Percentiles rank a stretch among this genome's conserved stretches.
Evolutionary conservation across 1,140 invertebrate species (phyloP).

Genomic region (Conus betulinus): DNA sequence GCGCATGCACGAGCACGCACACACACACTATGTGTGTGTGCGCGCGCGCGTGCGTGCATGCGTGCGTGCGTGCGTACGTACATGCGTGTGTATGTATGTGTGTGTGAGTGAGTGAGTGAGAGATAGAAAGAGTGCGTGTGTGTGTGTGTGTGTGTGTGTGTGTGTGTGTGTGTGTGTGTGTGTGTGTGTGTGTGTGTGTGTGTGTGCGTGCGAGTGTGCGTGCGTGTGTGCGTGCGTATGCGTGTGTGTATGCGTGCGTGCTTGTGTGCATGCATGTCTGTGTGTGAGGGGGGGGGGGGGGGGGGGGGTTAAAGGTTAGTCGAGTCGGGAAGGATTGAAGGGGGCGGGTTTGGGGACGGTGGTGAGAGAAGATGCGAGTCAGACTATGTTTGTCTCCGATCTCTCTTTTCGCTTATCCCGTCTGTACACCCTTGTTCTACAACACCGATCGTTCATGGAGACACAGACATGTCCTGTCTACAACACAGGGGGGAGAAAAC

Average conservation of each 20-base stretch:
- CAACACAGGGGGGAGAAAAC: too few relatives aligned
- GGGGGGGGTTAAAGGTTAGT: too few relatives aligned
- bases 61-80: not conserved
- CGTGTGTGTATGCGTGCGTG: not conserved
- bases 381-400: too few relatives aligned
- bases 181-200: not conserved
- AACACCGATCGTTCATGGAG: too few relatives aligned
- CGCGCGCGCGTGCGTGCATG: not conserved
- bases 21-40: not conserved
- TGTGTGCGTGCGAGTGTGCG: not conserved
- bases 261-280: too few relatives aligned
- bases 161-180: not conserved
- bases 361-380: too few relatives aligned
- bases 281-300: too few relatives aligned
- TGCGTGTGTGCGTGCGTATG: not conserved
- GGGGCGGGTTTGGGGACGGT: too few relatives aligned
- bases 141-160: not conserved
- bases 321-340: too few relatives aligned
- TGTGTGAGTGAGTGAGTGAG: not conserved
- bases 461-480: too few relatives aligned
- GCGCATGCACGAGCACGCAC: not conserved
- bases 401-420: too few relatives aligned
- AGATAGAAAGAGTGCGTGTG: not conserved
- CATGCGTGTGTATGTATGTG: not conserved
- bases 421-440: too few relatives aligned